Percentiles rank a stretch among this genome's conserved stretches.
phyloP scores from a whole-genome alignment of 2,113 vertebrate species.

The Albula glossodonta region DNA sequence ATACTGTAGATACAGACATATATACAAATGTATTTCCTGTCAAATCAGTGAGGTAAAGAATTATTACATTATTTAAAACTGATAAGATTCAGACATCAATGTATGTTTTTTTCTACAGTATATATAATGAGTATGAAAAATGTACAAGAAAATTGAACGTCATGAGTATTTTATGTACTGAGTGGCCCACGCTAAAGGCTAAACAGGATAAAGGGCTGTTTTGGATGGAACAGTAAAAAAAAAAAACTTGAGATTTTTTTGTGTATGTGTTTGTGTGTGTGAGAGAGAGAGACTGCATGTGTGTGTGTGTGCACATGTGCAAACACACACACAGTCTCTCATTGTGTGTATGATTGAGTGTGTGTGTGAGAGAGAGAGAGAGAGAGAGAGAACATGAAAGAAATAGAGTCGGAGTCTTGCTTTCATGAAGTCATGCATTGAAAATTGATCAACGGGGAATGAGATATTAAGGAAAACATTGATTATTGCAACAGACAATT shows the following conservation, averaged over 20 bases:
- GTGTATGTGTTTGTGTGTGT: too few relatives aligned
- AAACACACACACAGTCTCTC: too few relatives aligned
- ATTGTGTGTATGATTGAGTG: too few relatives aligned
- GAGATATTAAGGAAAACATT: background rate
- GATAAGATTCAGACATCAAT: background rate
- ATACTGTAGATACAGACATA: too few relatives aligned
- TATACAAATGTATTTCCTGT: too few relatives aligned
- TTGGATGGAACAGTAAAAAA: background rate
- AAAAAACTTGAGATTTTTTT: too few relatives aligned
- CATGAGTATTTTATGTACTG: background rate
- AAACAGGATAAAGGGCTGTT: constrained; percentile 44
- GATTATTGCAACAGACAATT: background rate
- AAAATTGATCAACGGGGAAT: background rate
- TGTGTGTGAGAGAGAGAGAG: constrained; percentile 8
- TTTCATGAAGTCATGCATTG: background rate
- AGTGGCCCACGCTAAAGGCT: constrained; percentile 41
- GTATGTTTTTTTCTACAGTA: background rate
- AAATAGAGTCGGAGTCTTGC: constrained; percentile 6
- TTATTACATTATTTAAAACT: too few relatives aligned
- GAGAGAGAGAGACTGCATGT: too few relatives aligned
- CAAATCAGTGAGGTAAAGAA: too few relatives aligned
- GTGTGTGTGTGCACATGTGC: constrained; percentile 44
- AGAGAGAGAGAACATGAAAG: constrained; percentile 4
- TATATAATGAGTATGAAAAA: too few relatives aligned
- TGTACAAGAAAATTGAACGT: too few relatives aligned